Base-by-base conservation (phyloP, 2,888 invertebrate species). In the Papilio demoleus region DNA sequence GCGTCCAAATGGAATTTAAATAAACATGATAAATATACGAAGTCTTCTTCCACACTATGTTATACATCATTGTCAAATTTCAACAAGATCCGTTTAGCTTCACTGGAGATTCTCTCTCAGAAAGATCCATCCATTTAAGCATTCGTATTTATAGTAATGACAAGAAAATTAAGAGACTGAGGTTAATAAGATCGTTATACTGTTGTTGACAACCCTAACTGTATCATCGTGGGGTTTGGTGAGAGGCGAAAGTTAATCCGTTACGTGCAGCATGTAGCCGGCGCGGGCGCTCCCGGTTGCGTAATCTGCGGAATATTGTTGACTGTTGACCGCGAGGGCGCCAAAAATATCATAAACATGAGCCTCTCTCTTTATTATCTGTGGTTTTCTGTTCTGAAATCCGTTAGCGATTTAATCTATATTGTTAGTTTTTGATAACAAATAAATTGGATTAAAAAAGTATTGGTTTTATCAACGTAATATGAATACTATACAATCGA, bases 191-290 rank as follows among this genome's bases (percentile, higher is more conserved):
- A 4, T 31, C 3, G 3, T 31, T 31, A 31, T 31, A 40, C 4
- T 53, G 2, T 53, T 14, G n/a, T 50, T 53, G 64, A 14, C 59
- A 47, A 27, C 45, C 66, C 47, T 60, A 17, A 45, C 76, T 77
- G 76, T 70, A 72, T 76, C 71, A 74, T 75, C 82, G 79, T 85
- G 81, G 80, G 81, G 81, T 79, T 65, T 75, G 73, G 80, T 82
- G 81, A 87, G 83, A 83, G 85, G 86, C 77, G 87, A 88, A 87
- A 88, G 88, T 84, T 73, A 70, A 77, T 78, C 66, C 74, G 72
- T 76, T 76, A 73, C 81, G 80, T 81, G 74, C 74, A 73, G 62
- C 53, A 17, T 56, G 53, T 42, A 45, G 70, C 72, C 71, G 65
- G 68, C 73, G 70, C 72, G 70, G 65, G 68, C 73, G 74, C 74